Percentiles rank a stretch among this genome's conserved stretches.
These are phyloP conservation scores for Crenuchus spilurus DNA, from an alignment of 2,797 vertebrate species.

Conservation along the genomic window DNA sequence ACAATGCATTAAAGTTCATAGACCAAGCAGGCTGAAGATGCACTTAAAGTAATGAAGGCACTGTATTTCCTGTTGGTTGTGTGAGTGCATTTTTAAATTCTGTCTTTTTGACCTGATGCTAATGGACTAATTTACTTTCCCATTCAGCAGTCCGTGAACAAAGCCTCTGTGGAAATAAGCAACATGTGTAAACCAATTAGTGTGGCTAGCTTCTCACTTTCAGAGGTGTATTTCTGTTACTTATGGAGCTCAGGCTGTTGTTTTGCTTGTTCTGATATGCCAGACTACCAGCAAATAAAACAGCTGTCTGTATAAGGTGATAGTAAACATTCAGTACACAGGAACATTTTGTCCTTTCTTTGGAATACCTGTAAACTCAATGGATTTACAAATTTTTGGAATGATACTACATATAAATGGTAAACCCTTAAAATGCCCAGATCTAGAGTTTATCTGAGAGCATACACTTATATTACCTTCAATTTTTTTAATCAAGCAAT, in stretches of 20 bases:
- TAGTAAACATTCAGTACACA: not conserved
- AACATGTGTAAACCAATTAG: not conserved
- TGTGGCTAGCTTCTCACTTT: not conserved
- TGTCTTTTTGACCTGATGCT: not conserved
- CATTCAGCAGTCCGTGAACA: not conserved
- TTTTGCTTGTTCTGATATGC: not conserved
- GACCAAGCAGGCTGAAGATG: too few species aligned
- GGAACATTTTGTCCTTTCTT: not conserved
- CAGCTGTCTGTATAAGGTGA: not conserved
- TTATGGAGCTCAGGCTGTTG: not conserved
- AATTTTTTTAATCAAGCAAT: too few species aligned
- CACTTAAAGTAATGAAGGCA: not conserved
- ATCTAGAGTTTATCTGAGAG: too few species aligned
- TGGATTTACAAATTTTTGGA: too few species aligned
- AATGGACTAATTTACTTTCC: not conserved
- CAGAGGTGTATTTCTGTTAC: not conserved
- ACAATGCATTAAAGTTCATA: too few species aligned
- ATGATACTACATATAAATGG: too few species aligned
- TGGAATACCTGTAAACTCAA: too few species aligned
- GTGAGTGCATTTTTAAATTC: not conserved
- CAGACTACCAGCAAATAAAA: not conserved
- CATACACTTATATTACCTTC: too few species aligned
- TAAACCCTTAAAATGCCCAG: too few species aligned
- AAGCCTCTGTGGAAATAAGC: not conserved
- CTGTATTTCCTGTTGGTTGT: not conserved